Evolutionary conservation across 2,797 vertebrate species (phyloP), one percentile per base, ranked within the genome.

Genomic region (Intellagama lesueurii): DNA sequence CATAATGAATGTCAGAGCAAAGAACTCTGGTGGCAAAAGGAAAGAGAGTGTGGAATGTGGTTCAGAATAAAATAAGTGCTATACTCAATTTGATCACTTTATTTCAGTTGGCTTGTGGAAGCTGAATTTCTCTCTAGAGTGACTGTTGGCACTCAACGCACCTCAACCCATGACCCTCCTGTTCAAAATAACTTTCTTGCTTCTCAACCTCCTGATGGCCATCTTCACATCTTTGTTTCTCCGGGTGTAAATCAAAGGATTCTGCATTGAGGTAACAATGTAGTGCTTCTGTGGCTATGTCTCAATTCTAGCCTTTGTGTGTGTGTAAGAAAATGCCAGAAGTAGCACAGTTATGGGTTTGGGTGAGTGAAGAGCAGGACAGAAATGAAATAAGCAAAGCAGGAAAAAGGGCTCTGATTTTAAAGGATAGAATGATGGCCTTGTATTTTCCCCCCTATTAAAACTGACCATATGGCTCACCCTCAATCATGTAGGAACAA

Each of bases 181-280:
- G 44, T 8, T 8, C 56, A 1, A 60, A 44, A 76, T 22, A 12
- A 30, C 81, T 28, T 52, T 85, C 68, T 69, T 83, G 83, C 35
- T 78, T 52, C 12, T 77, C 44, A 95, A 79, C 86, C 92, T 93
- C 52, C 77, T 91, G 44, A 95, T 89, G 60, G 94, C 93, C 60
- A 85, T 22, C 68, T 95, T 94, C 69, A 96, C 91, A 26, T 95
- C 94, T 81, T 94, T 92, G 89, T 95, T 96, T 87, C 94, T 26
- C 72, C 93, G 87, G 17, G 93, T 94, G 4, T 95, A 95, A 90
- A 95, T 95, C 78, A 96, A 89, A 9, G 94, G 95, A 64, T 95
- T 95, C 88, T 95, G 91, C 85, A 95, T 91, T 40, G 94, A 94
- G 14, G 94, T 95, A 75, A 95, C 91, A 81, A 91, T 88, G 19